A percentile compares a stretch with the other conserved stretches of the same genome.
Evolutionary conservation across 2,113 vertebrate species (phyloP).

Genomic region (Xiphophorus maculatus): DNA sequence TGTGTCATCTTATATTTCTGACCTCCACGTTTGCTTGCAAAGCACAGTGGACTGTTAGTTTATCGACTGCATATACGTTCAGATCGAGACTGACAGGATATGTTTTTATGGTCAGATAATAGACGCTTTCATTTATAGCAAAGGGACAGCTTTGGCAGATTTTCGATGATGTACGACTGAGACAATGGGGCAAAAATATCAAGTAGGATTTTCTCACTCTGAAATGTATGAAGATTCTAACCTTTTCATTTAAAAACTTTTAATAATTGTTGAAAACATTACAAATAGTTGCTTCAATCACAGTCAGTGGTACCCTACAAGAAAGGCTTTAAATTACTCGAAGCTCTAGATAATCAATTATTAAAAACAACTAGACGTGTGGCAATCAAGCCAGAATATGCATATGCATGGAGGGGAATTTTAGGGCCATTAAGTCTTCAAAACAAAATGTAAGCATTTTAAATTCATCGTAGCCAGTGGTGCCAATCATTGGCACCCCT

Average conservation of each 20-base stretch:
- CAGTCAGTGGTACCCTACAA: neutral
- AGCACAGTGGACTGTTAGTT: constrained; percentile 16
- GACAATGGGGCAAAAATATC: neutral
- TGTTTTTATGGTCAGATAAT: constrained; percentile 15
- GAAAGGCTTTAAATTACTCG: neutral
- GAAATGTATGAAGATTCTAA: neutral
- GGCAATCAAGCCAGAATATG: no score
- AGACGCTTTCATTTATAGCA: constrained; percentile 5
- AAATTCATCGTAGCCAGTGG: no score
- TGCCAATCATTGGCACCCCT: no score
- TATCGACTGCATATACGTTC: constrained; percentile 18
- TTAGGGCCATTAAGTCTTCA: no score
- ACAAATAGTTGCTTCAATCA: neutral
- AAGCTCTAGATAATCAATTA: neutral
- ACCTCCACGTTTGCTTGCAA: constrained; percentile 36
- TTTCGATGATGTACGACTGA: neutral
- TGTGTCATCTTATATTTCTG: constrained; percentile 11
- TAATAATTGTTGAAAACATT: no score
- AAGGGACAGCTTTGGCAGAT: neutral
- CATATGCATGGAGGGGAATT: no score
- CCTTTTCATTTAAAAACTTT: no score
- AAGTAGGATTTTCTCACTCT: neutral
- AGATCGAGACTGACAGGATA: neutral
- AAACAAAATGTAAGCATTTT: no score
- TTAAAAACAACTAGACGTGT: no score